phyloP scores from a whole-genome alignment of 1,140 invertebrate genomes.

The Drosophila gunungcola region DNA sequence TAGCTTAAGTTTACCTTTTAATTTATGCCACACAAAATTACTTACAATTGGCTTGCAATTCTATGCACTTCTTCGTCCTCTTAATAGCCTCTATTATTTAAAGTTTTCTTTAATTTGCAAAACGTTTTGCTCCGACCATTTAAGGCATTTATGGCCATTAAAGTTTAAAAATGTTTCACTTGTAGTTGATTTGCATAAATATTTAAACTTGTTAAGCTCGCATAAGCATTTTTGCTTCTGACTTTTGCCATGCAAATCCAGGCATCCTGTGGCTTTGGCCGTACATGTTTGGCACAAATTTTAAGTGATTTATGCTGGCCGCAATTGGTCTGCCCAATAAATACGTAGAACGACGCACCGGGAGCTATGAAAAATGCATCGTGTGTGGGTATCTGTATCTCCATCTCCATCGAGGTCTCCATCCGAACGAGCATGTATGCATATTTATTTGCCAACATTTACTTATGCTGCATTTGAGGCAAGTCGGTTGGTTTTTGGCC shows the following conservation, averaged over 20 bases:
- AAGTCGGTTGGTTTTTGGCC: constrained; percentile 57
- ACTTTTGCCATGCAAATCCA: constrained; percentile 64
- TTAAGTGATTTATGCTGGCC: constrained; percentile 81
- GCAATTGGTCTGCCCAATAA: constrained; percentile 63
- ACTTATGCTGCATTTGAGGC: constrained; percentile 76
- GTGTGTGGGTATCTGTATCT: constrained; percentile 17
- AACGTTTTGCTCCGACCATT: constrained; percentile 21
- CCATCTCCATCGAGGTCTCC: not conserved
- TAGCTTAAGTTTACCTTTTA: not conserved
- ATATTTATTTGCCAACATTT: constrained; percentile 78
- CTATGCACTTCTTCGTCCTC: not conserved
- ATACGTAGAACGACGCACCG: constrained; percentile 39
- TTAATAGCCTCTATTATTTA: constrained; percentile 19
- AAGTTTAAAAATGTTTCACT: constrained; percentile 50
- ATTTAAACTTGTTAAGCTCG: constrained; percentile 37
- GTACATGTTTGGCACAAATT: constrained; percentile 82
- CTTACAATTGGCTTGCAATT: not conserved
- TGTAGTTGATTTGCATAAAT: constrained; percentile 67
- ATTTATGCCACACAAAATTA: constrained; percentile 5
- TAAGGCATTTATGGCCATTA: constrained; percentile 39
- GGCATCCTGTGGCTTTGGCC: constrained; percentile 65
- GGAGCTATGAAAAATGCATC: constrained; percentile 61
- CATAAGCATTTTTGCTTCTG: constrained; percentile 41
- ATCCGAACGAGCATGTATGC: constrained; percentile 16
- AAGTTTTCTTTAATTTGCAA: constrained; percentile 19